Conservation (phyloP, 2,797 vertebrate genomes). For the Scolopax rusticola region DNA sequence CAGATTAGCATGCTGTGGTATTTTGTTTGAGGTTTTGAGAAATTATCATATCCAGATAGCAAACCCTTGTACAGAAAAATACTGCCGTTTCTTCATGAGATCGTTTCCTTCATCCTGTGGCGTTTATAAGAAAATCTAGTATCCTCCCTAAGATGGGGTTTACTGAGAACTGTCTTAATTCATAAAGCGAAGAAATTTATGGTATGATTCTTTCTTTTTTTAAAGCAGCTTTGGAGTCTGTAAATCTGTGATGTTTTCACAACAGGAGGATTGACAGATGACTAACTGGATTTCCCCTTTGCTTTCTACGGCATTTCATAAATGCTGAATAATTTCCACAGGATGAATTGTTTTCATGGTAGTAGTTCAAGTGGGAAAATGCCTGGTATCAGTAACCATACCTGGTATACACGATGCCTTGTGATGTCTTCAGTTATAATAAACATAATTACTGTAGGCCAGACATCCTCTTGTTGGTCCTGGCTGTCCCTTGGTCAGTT, state of each 20-base stretch:
- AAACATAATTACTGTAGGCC: neutral
- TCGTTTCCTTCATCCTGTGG: neutral
- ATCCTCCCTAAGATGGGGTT: neutral
- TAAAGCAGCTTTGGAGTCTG: neutral
- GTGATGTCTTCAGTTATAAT: neutral
- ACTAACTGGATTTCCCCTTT: conserved; percentile 39
- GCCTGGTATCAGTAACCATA: neutral
- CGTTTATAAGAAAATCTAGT: neutral
- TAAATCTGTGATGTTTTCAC: neutral
- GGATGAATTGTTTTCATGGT: neutral
- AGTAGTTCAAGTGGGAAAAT: conserved; percentile 15
- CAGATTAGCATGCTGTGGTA: conserved; percentile 50
- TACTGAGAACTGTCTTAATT: neutral
- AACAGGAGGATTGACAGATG: conserved; percentile 11
- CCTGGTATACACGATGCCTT: accelerated
- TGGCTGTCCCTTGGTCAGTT: neutral
- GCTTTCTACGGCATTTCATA: neutral
- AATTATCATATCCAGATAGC: conserved; percentile 13
- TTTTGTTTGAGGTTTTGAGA: conserved; percentile 38
- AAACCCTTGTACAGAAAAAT: neutral
- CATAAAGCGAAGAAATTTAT: neutral
- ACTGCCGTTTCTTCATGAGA: neutral
- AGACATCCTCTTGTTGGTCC: accelerated
- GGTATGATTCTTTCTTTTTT: neutral
- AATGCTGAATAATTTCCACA: conserved; percentile 24